Evolutionary conservation across 2,113 vertebrate species (phyloP), one percentile per base, ranked within the genome.

Genomic region (Lophotis ruficrista): DNA sequence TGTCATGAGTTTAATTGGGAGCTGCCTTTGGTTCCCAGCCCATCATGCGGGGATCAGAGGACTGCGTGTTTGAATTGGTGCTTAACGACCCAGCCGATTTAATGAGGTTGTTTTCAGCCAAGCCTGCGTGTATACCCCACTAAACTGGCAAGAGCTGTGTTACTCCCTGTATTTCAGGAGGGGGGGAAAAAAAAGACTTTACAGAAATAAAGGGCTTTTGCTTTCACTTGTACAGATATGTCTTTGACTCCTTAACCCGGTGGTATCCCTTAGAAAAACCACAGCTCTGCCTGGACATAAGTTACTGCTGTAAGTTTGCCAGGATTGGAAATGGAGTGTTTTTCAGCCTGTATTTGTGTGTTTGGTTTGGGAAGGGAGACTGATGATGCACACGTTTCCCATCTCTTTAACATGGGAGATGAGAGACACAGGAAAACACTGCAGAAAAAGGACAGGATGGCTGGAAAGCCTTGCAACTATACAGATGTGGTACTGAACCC

Each of bases 61-160:
- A 69, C 83, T 76, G 43, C 5, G 18, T 92, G 90, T 82, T 96
- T 92, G 85, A 83, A 70, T 71, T 95, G 89, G 73, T 2, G 2
- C 80, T 87, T 93, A 68, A 81, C 1, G 4, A 58, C 45, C 57
- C 81, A 81, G 77, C 65, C 76, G 4, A 54, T 94, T 92, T 94
- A 94, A 96, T 95, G 95, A 93, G 69, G 61, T 72, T 94, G 87
- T 87, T 85, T 90, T 54, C 77, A 91, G 87, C 83, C 89, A 79
- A 93, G 66, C 61, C 66, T 91, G 84, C 48, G 1, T 48, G 62
- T 89, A 45, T 62, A 91, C 53, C 87, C 73, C 14, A 0, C 43
- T 91, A 5, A 61, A 84, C 87, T 94, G 77, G 65, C 93, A 75
- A 41, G 64, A 50, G 78, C 65, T 90, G 24, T 50, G 45, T 22